Percentiles rank a stretch among this genome's conserved stretches.
phyloP scores from a whole-genome alignment of 1,140 invertebrate species.

The Saxidomus purpurata region DNA sequence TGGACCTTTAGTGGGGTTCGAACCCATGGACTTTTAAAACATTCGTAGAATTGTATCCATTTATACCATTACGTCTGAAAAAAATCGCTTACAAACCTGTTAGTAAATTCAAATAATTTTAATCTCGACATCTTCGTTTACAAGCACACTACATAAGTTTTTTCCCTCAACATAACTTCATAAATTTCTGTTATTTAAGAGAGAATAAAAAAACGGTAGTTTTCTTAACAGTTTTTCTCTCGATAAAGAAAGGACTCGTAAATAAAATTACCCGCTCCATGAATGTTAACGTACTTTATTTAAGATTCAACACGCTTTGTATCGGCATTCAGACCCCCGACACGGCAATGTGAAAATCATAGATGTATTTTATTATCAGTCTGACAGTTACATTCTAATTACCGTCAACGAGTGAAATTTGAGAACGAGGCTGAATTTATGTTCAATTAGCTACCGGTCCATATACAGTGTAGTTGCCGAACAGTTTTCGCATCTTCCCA shows the following conservation, averaged over 20 bases:
- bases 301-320: slow-evolving; percentile 9
- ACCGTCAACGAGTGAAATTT: slow-evolving; percentile 1
- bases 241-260: not conserved
- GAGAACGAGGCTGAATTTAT: not conserved
- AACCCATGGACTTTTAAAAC: too few species aligned
- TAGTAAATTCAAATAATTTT: too few species aligned
- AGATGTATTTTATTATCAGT: not conserved
- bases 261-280: slow-evolving; percentile 9
- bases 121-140: too few species aligned
- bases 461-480: not conserved
- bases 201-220: too few species aligned
- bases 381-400: slow-evolving; percentile 29
- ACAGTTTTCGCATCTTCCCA: not conserved
- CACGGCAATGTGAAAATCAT: not conserved
- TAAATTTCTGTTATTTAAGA: too few species aligned
- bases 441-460: slow-evolving; percentile 5
- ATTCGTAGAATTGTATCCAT: too few species aligned
- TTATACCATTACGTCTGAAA: too few species aligned
- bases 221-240: not conserved
- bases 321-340: not conserved
- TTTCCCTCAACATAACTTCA: too few species aligned
- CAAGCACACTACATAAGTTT: too few species aligned
- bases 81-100: too few species aligned
- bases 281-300: not conserved
- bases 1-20: too few species aligned